phyloP scores from a whole-genome alignment of 2,888 invertebrate species.

The Cosmia pyralina region DNA sequence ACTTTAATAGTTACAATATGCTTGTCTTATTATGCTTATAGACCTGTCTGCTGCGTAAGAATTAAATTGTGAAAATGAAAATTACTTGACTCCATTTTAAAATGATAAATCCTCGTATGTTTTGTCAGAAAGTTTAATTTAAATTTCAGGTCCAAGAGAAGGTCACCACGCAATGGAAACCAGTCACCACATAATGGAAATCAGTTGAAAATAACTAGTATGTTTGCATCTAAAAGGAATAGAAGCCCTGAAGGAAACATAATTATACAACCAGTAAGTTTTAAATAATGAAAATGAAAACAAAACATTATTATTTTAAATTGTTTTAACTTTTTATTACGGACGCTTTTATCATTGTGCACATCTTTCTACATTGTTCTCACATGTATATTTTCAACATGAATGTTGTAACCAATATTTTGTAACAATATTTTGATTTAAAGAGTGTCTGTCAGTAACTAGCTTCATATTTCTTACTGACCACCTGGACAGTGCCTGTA shows the following conservation, averaged over 20 bases:
- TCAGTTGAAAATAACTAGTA: slow-evolving; percentile 75
- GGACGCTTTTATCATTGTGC: background rate
- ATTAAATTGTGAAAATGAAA: background rate
- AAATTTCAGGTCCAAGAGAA: slow-evolving; percentile 65
- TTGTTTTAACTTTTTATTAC: too few species aligned
- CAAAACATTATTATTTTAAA: too few species aligned
- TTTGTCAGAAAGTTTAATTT: background rate
- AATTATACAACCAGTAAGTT: slow-evolving; percentile 47
- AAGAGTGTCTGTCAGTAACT: too few species aligned
- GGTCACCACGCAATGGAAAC: slow-evolving; percentile 51
- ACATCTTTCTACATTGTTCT: too few species aligned
- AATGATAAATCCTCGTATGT: background rate
- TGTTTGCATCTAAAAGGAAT: slow-evolving; percentile 76
- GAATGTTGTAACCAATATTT: too few species aligned
- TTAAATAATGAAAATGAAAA: background rate
- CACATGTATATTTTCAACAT: too few species aligned
- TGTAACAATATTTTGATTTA: too few species aligned
- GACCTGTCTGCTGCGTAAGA: background rate
- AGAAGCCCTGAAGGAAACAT: slow-evolving; percentile 66
- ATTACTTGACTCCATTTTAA: background rate
- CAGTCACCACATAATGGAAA: slow-evolving; percentile 60
- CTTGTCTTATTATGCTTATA: background rate
- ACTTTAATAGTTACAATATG: too few species aligned
- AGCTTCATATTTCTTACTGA: too few species aligned
- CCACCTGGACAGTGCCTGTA: too few species aligned